Percentiles rank a stretch among this genome's conserved stretches.
Conservation (phyloP, 2,113 vertebrate genomes). For the Sphaerodactylus townsendi region DNA sequence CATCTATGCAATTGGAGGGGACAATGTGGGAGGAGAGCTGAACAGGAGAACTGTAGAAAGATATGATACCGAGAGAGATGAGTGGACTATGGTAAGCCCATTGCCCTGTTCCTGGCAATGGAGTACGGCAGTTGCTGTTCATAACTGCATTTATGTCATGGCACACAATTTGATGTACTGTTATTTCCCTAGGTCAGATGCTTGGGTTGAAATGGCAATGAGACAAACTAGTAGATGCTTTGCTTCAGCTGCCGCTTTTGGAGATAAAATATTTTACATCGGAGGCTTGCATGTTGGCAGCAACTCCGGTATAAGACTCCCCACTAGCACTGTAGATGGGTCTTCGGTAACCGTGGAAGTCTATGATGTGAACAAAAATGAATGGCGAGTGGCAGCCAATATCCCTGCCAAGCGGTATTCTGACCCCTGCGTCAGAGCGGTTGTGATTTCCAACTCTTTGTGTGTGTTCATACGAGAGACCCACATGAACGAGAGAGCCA, state of each 20-base stretch:
- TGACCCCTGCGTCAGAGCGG: constrained; percentile 90
- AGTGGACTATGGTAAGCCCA: constrained; percentile 93
- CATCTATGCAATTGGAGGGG: constrained; percentile 96
- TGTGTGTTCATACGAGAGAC: constrained; percentile 95
- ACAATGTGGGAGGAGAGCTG: constrained; percentile 89
- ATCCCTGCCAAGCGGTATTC: constrained; percentile 95
- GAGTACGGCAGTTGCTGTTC: constrained; percentile 89
- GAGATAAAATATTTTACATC: constrained; percentile 95
- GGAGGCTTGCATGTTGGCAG: constrained; percentile 93
- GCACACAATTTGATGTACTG: constrained; percentile 95
- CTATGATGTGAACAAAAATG: constrained; percentile 93
- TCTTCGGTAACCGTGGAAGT: constrained; percentile 93
- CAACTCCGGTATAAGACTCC: constrained; percentile 87
- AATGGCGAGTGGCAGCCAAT: constrained; percentile 91
- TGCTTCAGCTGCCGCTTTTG: constrained; percentile 91
- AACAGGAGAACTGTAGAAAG: constrained; percentile 94
- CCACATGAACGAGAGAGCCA: constrained; percentile 93
- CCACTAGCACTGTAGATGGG: constrained; percentile 88
- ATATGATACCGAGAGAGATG: constrained; percentile 92
- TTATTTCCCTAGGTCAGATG: constrained; percentile 91
- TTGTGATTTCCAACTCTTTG: constrained; percentile 89
- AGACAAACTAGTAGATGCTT: constrained; percentile 93
- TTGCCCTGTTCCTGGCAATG: constrained; percentile 94
- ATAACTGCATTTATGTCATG: constrained; percentile 94
- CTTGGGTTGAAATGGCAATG: constrained; percentile 96